Base-by-base conservation (phyloP, 2,113 vertebrate species). In the Mustelus asterias region DNA sequence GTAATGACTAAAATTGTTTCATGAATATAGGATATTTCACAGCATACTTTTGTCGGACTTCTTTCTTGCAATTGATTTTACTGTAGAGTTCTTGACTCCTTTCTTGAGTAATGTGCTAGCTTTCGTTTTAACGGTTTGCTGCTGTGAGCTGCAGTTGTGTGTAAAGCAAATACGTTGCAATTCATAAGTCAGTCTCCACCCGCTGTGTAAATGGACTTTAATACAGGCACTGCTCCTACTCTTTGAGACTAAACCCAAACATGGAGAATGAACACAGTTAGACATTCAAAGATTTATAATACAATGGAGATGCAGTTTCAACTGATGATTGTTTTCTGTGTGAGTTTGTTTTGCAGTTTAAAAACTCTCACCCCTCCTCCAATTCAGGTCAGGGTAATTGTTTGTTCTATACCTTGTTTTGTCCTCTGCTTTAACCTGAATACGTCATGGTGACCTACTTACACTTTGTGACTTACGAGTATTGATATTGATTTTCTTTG, bases 161-260 rank as follows among this genome's bases (percentile, higher is more conserved):
- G 90, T 93, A n/a, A 93, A 93, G 54, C 86, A 90, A 93, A 93
- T 41, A n/a, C 20, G 67, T 29, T 67, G 90, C 63, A 93, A 37
- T 93, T 67, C 33, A 67, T 65, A 10, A 93, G n/a, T 54, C 48
- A 54, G 10, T 93, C 6, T 65, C 60, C 90, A 93, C 60, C 33
- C 7, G 26, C 29, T 90, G 88, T 54, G 88, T 90, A 60, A 60
- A 60, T 90, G 88, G 88, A 20, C 14, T 93, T 93, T 93, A 93
- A 14, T 93, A 67, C 2, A n/a, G 44, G 90, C 29, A 65, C 33
- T 93, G 33, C 16, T 67, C 22, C 85, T 26, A 7, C 16, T 65
- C 90, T 65, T 92, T 65, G 60, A 92, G 41, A 92, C 29, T 65
- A 37, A 92, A 65, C 33, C 89, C 33, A 92, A 10, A 18, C 54